Base-by-base conservation (phyloP, 2,797 vertebrate genomes). In the Hozukius guyotensis region DNA sequence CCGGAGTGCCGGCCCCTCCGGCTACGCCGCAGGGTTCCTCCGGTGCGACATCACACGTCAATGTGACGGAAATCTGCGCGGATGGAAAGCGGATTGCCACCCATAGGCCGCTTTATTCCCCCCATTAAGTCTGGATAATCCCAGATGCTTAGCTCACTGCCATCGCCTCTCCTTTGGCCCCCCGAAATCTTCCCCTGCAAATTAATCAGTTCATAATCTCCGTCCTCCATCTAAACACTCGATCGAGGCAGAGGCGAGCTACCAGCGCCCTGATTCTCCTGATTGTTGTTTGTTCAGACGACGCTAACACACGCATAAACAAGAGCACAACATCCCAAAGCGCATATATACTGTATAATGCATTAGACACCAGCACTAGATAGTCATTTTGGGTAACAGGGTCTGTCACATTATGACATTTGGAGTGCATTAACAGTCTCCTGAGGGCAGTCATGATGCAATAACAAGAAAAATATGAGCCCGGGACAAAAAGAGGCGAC, bases 51-150 rank as follows among this genome's bases (percentile, higher is more conserved):
- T 88, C 84, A 78, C 88, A 83, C 80, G 57, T 86, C 90, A 90
- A 69, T 78, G 87, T 83, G 91, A 88, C n/a, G 61, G 77, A 88
- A 89, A 92, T 91, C 85, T 84, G 86, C 32, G 32, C 60, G 55
- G 85, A 89, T 46, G 61, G 75, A 91, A 92, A 93, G 91, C 83
- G 70, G 91, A 90, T 93, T 89, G 86, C 77, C 86, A 85, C 83
- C 81, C 78, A 82, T 77, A 89, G 90, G 83, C 82, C 25, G 82
- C 87, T 91, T 91, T 90, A 91, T 93, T 93, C 89, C 81, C 85
- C 78, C 85, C 86, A 90, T 89, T 94, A 92, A 94, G 4, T 89
- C 87, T 71, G 87, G 91, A 95, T 94, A 92, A 95, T 94, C 93
- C 88, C 88, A 87, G 83, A 92, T 88, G 88, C 87, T 92, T 90